These are phyloP conservation scores for Telmatochromis brachygnathus DNA, from an alignment of 2,113 vertebrate genomes.

Conservation along the genomic window DNA sequence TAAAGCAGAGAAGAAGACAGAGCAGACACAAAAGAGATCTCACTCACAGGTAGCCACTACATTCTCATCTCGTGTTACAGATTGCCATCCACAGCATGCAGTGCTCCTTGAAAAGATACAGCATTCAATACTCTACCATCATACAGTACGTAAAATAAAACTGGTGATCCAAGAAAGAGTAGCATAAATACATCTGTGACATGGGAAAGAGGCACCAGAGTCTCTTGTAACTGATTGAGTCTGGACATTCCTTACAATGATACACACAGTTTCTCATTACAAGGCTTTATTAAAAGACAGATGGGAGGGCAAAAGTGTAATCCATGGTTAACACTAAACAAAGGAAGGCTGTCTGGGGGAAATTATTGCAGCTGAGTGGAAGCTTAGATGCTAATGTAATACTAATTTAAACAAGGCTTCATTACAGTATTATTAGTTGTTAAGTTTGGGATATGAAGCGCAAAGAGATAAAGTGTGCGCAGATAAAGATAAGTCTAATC, in stretches of 20 bases:
- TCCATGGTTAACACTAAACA: slow-evolving; percentile 50
- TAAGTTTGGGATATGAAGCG: neutral
- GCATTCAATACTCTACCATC: neutral
- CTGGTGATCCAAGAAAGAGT: neutral
- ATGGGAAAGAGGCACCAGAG: neutral
- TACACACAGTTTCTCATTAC: slow-evolving; percentile 39
- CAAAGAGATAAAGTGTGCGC: neutral
- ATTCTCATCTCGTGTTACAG: neutral
- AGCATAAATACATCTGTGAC: neutral
- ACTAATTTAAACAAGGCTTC: slow-evolving; percentile 39
- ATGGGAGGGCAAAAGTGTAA: slow-evolving; percentile 49
- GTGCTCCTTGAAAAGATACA: neutral
- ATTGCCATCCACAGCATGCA: neutral
- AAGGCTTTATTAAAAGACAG: slow-evolving; percentile 30
- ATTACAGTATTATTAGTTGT: slow-evolving; percentile 21
- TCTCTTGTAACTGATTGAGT: neutral
- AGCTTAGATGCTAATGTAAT: slow-evolving; percentile 39
- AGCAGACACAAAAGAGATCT: neutral
- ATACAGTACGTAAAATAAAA: neutral
- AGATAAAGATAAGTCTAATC: neutral
- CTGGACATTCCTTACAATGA: neutral
- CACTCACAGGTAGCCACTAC: neutral
- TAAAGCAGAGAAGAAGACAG: neutral
- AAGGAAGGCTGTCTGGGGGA: slow-evolving; percentile 30
- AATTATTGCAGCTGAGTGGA: slow-evolving; percentile 17